phyloP scores from a whole-genome alignment of 1,140 invertebrate species.

The Halesus radiatus region DNA sequence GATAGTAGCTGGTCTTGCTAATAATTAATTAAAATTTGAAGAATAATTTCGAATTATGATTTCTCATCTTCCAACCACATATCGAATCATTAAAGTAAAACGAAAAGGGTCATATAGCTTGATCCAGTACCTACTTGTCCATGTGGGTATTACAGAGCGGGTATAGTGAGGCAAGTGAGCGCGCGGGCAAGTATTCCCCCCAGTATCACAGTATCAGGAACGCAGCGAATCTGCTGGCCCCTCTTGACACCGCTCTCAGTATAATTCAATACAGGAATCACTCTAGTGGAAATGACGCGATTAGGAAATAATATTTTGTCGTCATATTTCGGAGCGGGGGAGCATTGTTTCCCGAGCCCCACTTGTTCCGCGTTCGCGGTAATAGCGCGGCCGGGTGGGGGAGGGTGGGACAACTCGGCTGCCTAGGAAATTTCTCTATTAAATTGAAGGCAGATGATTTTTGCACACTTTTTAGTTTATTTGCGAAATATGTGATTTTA shows the following conservation, averaged over 20 bases:
- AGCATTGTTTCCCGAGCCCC: slow-evolving; percentile 40
- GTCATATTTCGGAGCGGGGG: slow-evolving; percentile 53
- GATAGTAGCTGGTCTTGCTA: too few species aligned
- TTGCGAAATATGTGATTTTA: background rate
- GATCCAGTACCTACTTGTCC: background rate
- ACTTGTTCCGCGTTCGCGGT: background rate
- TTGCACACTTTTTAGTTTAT: slow-evolving; percentile 20
- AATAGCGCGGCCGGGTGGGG: background rate
- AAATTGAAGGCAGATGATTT: slow-evolving; percentile 32
- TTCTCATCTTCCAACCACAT: too few species aligned
- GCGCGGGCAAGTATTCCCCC: background rate
- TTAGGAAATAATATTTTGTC: slow-evolving; percentile 59
- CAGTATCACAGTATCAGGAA: slow-evolving; percentile 32
- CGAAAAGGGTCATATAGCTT: slow-evolving; percentile 34
- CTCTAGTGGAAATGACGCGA: slow-evolving; percentile 56
- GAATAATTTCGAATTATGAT: too few species aligned
- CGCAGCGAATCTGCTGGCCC: slow-evolving; percentile 55
- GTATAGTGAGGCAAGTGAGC: background rate
- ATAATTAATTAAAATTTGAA: too few species aligned
- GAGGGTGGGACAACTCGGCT: background rate
- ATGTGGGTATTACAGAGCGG: background rate
- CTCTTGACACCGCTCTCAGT: slow-evolving; percentile 54
- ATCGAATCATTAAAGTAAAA: background rate
- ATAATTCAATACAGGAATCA: slow-evolving; percentile 57
- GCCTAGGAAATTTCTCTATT: background rate